These are phyloP conservation scores for Heliothis subflexa DNA, from an alignment of 1,140 invertebrate genomes.

Conservation along the genomic window DNA sequence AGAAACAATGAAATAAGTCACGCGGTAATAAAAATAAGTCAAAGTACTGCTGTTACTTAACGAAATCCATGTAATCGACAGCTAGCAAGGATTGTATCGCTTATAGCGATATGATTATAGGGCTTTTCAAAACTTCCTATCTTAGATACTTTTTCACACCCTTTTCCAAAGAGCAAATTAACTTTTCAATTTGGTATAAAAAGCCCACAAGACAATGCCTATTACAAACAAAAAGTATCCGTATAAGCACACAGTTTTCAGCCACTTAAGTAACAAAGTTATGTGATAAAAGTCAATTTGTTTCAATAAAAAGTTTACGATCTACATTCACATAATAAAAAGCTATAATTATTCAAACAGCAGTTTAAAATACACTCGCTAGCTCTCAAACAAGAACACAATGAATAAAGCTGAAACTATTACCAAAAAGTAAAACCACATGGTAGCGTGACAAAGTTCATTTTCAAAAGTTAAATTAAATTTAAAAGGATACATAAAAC, in stretches of 20 bases:
- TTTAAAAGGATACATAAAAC: slow-evolving; percentile 50
- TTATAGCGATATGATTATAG: too few species aligned
- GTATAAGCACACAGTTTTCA: not conserved
- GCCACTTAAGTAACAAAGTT: slow-evolving; percentile 10
- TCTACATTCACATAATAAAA: not conserved
- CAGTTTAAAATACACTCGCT: not conserved
- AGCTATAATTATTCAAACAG: slow-evolving; percentile 9
- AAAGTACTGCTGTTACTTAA: too few species aligned
- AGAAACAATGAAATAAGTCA: too few species aligned
- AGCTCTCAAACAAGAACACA: slow-evolving; percentile 1
- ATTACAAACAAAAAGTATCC: slow-evolving; percentile 1
- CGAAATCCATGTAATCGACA: too few species aligned
- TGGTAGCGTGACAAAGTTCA: slow-evolving; percentile 49
- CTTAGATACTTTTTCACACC: too few species aligned
- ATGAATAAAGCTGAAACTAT: slow-evolving; percentile 14
- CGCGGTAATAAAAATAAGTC: too few species aligned
- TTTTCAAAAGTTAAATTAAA: slow-evolving; percentile 48
- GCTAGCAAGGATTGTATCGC: too few species aligned
- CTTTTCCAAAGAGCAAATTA: too few species aligned
- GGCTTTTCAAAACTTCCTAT: too few species aligned
- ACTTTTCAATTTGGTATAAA: not conserved
- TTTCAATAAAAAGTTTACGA: slow-evolving; percentile 26
- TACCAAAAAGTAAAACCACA: slow-evolving; percentile 20
- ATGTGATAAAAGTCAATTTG: slow-evolving; percentile 12
- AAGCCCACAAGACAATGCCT: not conserved